phyloP scores from a whole-genome alignment of 2,888 invertebrate species.

The Cantharis flavilabris region DNA sequence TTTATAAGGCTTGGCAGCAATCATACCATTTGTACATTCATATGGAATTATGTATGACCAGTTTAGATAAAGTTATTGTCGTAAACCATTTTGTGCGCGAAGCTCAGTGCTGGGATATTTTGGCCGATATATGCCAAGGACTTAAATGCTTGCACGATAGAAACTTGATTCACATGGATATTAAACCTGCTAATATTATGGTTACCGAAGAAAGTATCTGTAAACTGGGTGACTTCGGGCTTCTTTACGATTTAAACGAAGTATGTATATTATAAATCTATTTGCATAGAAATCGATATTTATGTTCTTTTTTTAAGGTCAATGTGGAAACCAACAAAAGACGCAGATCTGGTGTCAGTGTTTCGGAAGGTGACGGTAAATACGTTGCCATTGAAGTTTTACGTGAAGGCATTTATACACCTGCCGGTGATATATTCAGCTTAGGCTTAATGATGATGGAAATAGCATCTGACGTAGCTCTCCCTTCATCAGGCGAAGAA shows the following conservation, averaged over 20 bases:
- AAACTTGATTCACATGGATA: slow-evolving; percentile 73
- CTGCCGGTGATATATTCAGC: slow-evolving; percentile 76
- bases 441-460: slow-evolving; percentile 75
- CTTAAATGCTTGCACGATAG: slow-evolving; percentile 70
- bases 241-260: slow-evolving; percentile 67
- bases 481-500: slow-evolving; percentile 68
- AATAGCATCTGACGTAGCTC: slow-evolving; percentile 69
- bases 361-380: slow-evolving; percentile 75
- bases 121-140: slow-evolving; percentile 66
- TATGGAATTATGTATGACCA: slow-evolving; percentile 70
- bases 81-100: slow-evolving; percentile 64
- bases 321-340: background rate
- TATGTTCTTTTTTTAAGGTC: slow-evolving; percentile 32
- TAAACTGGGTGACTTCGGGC: slow-evolving; percentile 78
- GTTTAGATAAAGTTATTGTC: slow-evolving; percentile 63
- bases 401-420: slow-evolving; percentile 63
- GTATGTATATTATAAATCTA: slow-evolving; percentile 48
- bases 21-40: slow-evolving; percentile 68
- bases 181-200: slow-evolving; percentile 79
- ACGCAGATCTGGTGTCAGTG: slow-evolving; percentile 49
- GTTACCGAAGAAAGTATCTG: slow-evolving; percentile 66
- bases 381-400: slow-evolving; percentile 77
- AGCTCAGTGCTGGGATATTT: slow-evolving; percentile 66
- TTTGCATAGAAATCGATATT: background rate
- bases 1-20: slow-evolving; percentile 77